phyloP scores from a whole-genome alignment of 2,113 vertebrate genomes.

The Turdus rufiventris region DNA sequence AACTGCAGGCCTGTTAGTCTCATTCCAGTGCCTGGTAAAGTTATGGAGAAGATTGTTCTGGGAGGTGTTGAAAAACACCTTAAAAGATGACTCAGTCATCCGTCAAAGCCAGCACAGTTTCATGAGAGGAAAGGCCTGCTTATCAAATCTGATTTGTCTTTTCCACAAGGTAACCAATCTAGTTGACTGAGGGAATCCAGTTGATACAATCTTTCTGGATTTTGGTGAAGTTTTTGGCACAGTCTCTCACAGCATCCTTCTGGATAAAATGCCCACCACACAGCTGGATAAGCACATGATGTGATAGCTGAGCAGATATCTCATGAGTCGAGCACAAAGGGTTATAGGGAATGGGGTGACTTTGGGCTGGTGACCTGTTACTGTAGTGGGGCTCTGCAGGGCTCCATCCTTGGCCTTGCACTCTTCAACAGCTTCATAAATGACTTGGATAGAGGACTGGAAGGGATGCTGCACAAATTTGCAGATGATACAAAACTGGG shows the following conservation, averaged over 20 bases:
- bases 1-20: neutral
- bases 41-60: neutral
- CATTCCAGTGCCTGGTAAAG: neutral
- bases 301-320: fast-evolving
- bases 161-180: neutral
- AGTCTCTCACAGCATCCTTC: neutral
- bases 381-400: neutral
- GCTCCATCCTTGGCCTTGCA: neutral
- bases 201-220: neutral
- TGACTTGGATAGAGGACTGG: neutral
- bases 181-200: neutral
- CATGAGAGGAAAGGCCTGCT: neutral
- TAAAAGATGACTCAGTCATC: neutral
- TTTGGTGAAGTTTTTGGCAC: neutral
- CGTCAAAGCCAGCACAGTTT: neutral
- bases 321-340: fast-evolving
- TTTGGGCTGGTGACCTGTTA: neutral
- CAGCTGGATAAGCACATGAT: neutral
- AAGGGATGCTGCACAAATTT: neutral
- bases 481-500: neutral
- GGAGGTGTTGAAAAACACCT: neutral
- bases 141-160: neutral
- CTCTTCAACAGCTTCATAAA: neutral
- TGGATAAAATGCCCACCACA: neutral
- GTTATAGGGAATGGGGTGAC: neutral